Conservation (phyloP, 2,888 invertebrate species). For the Aromia moschata region DNA sequence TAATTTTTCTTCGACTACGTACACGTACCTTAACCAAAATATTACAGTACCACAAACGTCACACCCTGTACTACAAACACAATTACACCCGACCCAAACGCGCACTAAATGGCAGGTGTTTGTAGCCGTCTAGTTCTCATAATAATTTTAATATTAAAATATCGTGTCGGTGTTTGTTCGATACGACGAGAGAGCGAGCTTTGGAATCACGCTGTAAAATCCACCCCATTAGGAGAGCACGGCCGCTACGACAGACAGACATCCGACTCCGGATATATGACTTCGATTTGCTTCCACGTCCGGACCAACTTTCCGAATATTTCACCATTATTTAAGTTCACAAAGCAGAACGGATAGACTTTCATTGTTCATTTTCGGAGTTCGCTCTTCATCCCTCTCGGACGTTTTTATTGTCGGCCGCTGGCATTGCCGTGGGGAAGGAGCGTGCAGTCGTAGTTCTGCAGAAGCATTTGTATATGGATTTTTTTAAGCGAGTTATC, state of each 20-base stretch:
- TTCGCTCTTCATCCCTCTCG: conserved; percentile 30
- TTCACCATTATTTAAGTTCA: conserved; percentile 53
- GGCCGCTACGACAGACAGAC: conserved; percentile 37
- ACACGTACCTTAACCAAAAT: too few relatives aligned
- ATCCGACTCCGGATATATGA: conserved; percentile 53
- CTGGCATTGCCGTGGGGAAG: neutral
- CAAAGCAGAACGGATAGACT: conserved; percentile 47
- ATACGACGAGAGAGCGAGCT: conserved; percentile 48
- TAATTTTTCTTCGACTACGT: too few relatives aligned
- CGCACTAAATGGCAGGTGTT: too few relatives aligned
- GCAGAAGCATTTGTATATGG: too few relatives aligned
- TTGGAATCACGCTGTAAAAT: conserved; percentile 30
- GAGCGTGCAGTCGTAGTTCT: too few relatives aligned
- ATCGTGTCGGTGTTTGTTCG: conserved; percentile 50
- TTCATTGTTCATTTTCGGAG: conserved; percentile 35
- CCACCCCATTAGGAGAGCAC: conserved; percentile 35
- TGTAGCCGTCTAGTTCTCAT: conserved; percentile 45
- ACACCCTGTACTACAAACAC: too few relatives aligned
- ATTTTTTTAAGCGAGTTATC: too few relatives aligned
- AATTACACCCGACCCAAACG: too few relatives aligned
- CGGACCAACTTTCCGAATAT: conserved; percentile 53
- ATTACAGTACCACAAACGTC: too few relatives aligned
- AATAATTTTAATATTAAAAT: conserved; percentile 49
- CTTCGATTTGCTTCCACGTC: conserved; percentile 52
- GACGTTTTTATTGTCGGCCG: conserved; percentile 29